These are phyloP conservation scores for Notocelia uddmanniana DNA, from an alignment of 2,888 invertebrate species.

Conservation along the genomic window DNA sequence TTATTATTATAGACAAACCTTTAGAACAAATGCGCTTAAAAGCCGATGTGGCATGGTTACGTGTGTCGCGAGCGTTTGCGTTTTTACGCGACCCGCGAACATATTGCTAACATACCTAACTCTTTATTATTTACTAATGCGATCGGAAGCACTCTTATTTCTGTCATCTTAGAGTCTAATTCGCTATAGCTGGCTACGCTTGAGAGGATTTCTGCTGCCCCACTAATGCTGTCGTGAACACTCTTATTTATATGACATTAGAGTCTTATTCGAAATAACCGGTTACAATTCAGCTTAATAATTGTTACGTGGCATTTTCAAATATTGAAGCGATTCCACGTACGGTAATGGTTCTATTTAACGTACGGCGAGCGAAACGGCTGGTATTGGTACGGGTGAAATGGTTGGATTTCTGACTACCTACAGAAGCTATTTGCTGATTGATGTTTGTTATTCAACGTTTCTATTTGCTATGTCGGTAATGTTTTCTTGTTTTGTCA, in stretches of 20 bases:
- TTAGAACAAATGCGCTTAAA: constrained; percentile 46
- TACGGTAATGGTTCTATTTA: constrained; percentile 35
- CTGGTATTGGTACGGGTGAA: constrained; percentile 14
- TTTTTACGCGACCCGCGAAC: constrained; percentile 25
- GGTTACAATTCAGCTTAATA: background rate
- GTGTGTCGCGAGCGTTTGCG: constrained; percentile 39
- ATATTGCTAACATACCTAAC: constrained; percentile 18
- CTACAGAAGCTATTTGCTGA: constrained; percentile 23
- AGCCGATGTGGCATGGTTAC: constrained; percentile 51
- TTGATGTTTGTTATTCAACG: constrained; percentile 7
- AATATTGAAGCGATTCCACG: constrained; percentile 33
- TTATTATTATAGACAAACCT: constrained; percentile 3
- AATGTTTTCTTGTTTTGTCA: constrained; percentile 1
- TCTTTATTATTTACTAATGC: background rate
- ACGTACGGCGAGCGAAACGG: background rate
- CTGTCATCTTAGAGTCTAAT: background rate
- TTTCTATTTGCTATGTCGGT: background rate
- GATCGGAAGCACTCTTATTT: background rate
- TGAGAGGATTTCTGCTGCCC: background rate
- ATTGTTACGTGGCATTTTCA: constrained; percentile 17
- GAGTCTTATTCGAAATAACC: background rate
- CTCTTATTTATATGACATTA: background rate
- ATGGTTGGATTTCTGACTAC: constrained; percentile 6
- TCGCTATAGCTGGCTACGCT: background rate
- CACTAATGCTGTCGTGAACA: background rate